phyloP scores from a whole-genome alignment of 2,888 invertebrate species.

The Zeuzera pyrina region DNA sequence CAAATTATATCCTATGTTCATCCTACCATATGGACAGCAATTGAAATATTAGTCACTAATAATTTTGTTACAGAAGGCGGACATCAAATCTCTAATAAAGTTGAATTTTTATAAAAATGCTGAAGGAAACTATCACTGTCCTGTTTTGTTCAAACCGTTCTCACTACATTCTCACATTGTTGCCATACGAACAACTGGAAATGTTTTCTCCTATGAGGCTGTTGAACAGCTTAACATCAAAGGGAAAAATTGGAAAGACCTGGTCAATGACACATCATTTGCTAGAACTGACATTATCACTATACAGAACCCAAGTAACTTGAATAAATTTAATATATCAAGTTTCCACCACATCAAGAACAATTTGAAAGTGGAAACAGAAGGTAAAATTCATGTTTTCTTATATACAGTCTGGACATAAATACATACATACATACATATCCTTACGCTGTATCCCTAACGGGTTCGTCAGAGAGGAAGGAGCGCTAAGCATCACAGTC shows the following conservation, averaged over 20 bases:
- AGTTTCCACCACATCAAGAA: conserved; percentile 95
- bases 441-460: too few relatives aligned
- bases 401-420: background rate
- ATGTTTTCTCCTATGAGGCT: conserved; percentile 96
- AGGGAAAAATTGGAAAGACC: conserved; percentile 93
- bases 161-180: conserved; percentile 96
- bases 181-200: conserved; percentile 91
- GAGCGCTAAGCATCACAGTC: too few relatives aligned
- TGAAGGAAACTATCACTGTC: conserved; percentile 90
- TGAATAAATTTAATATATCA: conserved; percentile 95
- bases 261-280: conserved; percentile 92
- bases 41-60: too few relatives aligned
- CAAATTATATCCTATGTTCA: too few relatives aligned
- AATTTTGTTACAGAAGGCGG: conserved; percentile 74
- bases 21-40: too few relatives aligned
- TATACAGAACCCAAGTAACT: conserved; percentile 91
- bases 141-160: conserved; percentile 93
- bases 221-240: conserved; percentile 97
- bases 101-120: conserved; percentile 91
- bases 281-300: conserved; percentile 90
- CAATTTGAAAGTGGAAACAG: conserved; percentile 88
- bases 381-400: too few relatives aligned
- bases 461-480: too few relatives aligned
- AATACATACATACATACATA: too few relatives aligned
- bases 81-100: conserved; percentile 86